These are phyloP conservation scores for Calonectris borealis DNA, from an alignment of 2,113 vertebrate species.

Conservation along the genomic window DNA sequence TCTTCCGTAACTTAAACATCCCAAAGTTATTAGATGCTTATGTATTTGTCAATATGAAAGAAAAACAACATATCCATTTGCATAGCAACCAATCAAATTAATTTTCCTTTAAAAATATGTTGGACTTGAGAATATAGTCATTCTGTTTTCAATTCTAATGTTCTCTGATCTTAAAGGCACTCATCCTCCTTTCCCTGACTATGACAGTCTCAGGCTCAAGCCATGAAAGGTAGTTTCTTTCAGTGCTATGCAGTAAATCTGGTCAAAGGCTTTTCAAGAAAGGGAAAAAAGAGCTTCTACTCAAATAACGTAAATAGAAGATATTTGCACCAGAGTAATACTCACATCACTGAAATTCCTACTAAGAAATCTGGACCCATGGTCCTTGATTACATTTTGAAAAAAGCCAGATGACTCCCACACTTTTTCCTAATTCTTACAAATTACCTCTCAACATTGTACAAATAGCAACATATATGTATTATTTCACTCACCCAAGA, in stretches of 20 bases:
- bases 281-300: background rate
- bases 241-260: background rate
- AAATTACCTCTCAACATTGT: constrained; percentile 4
- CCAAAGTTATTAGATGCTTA: background rate
- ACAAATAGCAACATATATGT: background rate
- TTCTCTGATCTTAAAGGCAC: background rate
- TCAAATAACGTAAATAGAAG: background rate
- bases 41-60: background rate
- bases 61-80: background rate
- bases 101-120: background rate
- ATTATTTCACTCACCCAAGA: background rate
- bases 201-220: background rate
- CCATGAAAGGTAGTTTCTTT: background rate
- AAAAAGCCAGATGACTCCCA: constrained; percentile 13
- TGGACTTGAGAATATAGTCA: background rate
- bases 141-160: background rate
- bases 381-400: background rate
- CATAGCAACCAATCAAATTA: background rate
- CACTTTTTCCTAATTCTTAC: constrained; percentile 11
- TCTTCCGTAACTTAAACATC: background rate
- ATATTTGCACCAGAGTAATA: background rate
- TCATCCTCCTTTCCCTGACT: background rate
- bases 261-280: background rate
- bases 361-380: background rate
- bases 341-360: constrained; percentile 16